Evolutionary conservation across 1,140 invertebrate genomes (phyloP).

Genomic region (Laupala kohalensis): DNA sequence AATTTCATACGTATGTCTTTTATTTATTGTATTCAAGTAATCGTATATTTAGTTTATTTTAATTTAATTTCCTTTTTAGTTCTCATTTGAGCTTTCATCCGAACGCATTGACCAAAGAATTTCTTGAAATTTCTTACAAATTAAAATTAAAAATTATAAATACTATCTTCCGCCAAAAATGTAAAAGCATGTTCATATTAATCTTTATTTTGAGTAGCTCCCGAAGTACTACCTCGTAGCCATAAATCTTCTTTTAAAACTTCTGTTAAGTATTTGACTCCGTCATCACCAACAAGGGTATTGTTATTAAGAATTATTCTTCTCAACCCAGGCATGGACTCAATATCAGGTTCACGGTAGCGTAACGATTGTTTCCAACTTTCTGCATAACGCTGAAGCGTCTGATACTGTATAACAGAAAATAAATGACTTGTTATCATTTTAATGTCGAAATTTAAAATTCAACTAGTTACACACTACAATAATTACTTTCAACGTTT

Average conservation of each 20-base stretch:
- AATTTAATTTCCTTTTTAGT: too few species aligned
- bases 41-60: too few species aligned
- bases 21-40: too few species aligned
- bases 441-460: background rate
- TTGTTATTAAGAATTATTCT: constrained; percentile 62
- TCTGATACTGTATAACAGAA: constrained; percentile 35
- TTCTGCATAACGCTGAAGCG: constrained; percentile 49
- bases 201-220: too few species aligned
- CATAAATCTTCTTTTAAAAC: constrained; percentile 43
- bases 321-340: constrained; percentile 56
- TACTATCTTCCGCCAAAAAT: too few species aligned
- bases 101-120: too few species aligned
- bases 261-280: constrained; percentile 37
- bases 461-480: background rate
- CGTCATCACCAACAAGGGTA: constrained; percentile 46
- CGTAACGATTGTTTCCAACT: constrained; percentile 66
- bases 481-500: background rate
- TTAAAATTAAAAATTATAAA: too few species aligned
- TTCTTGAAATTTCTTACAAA: too few species aligned
- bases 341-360: constrained; percentile 54
- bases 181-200: too few species aligned
- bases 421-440: background rate
- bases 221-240: constrained; percentile 42
- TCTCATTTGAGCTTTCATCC: too few species aligned
- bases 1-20: too few species aligned